Percentiles rank a stretch among this genome's conserved stretches.
These are phyloP conservation scores for Mandrillus leucophaeus DNA, from an alignment of 2,113 vertebrate species.

Conservation along the genomic window DNA sequence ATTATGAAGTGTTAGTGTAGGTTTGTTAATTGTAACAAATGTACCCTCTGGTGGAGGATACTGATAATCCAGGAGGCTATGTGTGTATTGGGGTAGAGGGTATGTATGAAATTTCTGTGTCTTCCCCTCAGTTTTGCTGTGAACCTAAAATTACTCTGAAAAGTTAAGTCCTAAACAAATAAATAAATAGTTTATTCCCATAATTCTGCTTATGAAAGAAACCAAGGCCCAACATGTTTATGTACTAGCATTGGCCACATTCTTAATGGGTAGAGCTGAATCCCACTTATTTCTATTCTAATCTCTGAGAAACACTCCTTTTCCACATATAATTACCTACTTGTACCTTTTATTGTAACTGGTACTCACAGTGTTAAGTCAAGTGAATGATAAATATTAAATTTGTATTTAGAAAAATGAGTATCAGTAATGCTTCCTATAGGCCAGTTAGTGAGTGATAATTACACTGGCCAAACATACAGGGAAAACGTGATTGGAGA, in stretches of 20 bases:
- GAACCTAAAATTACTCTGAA: background rate
- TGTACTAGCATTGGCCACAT: background rate
- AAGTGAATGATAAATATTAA: background rate
- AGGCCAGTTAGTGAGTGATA: background rate
- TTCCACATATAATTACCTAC: background rate
- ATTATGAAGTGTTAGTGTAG: background rate
- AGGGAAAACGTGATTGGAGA: background rate
- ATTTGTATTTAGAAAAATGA: background rate
- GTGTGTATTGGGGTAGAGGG: background rate
- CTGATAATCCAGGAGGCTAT: background rate
- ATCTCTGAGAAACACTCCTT: background rate
- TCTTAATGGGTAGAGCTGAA: background rate
- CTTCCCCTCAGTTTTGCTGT: background rate
- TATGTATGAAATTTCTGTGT: background rate
- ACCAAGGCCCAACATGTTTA: background rate
- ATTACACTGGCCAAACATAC: background rate
- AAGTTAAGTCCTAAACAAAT: background rate
- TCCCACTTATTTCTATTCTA: background rate
- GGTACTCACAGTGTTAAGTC: background rate
- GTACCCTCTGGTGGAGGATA: too few species aligned
- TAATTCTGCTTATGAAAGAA: background rate
- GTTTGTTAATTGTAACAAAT: background rate
- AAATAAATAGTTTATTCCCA: background rate
- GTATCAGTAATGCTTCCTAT: background rate
- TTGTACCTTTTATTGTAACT: background rate